A percentile compares a stretch with the other conserved stretches of the same genome.
Evolutionary conservation across 2,888 invertebrate species (phyloP).

Genomic region (Lasioglossum morio): DNA sequence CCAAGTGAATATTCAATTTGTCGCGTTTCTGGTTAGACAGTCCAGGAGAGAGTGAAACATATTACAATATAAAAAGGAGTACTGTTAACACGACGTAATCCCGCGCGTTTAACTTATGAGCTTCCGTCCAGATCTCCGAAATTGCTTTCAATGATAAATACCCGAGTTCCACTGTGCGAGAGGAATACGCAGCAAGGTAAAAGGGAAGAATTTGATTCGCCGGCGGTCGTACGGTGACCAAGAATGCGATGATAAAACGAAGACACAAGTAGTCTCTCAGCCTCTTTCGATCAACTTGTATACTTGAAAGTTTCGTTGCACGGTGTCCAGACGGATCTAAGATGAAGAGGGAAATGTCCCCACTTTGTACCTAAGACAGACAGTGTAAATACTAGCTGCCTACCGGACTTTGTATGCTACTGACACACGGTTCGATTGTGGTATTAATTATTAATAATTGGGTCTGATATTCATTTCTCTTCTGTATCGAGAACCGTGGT

Average conservation of each 20-base stretch:
- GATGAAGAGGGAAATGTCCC: background rate
- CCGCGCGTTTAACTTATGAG: slow-evolving; percentile 14
- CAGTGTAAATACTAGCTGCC: background rate
- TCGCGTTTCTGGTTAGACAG: background rate
- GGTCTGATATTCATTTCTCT: background rate
- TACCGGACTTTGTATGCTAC: background rate
- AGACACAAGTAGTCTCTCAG: slow-evolving; percentile 17
- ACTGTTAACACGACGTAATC: background rate
- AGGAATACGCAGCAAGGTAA: background rate
- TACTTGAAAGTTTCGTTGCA: background rate
- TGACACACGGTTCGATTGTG: background rate
- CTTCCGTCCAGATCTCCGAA: slow-evolving; percentile 2
- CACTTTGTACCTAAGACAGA: background rate
- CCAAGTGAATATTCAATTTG: background rate
- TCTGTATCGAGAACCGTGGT: background rate
- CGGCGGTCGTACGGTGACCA: slow-evolving; percentile 8
- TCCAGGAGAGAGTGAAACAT: background rate
- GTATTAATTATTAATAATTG: background rate
- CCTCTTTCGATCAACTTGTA: slow-evolving; percentile 21
- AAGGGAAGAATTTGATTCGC: slow-evolving; percentile 20
- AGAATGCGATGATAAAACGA: slow-evolving; percentile 39
- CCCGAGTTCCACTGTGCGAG: background rate
- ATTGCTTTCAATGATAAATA: slow-evolving; percentile 37
- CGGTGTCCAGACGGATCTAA: background rate
- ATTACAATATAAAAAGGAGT: background rate